Conservation (phyloP, 2,113 vertebrate species). For the Protobothrops flavoviridis region DNA sequence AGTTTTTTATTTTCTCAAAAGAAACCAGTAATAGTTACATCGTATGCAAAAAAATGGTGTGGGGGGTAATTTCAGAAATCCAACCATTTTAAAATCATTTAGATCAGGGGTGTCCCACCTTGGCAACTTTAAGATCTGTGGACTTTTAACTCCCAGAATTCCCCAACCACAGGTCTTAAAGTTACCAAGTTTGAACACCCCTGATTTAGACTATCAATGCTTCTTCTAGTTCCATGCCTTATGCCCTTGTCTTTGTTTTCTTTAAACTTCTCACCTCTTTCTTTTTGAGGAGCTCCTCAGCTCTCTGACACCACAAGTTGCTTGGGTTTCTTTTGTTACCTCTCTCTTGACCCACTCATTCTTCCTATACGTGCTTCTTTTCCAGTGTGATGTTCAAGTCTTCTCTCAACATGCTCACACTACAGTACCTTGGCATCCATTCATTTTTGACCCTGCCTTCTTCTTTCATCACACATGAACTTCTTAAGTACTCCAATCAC, state of each 20-base stretch:
- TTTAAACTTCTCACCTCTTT: background rate
- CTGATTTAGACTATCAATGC: background rate
- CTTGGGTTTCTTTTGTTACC: background rate
- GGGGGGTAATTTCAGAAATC: background rate
- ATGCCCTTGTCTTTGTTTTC: background rate
- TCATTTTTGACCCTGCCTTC: background rate
- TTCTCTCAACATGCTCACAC: background rate
- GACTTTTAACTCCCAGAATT: background rate
- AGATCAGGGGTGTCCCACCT: background rate
- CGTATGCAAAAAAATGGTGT: background rate
- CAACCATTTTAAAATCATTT: background rate
- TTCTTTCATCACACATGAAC: background rate
- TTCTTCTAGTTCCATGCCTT: background rate
- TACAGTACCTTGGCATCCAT: background rate
- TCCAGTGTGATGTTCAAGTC: background rate
- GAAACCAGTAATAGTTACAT: background rate
- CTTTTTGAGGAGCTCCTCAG: background rate
- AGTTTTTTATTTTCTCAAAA: background rate
- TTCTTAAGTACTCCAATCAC: background rate
- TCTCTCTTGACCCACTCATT: background rate
- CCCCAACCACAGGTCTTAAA: background rate
- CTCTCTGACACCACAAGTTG: background rate
- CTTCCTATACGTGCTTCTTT: background rate
- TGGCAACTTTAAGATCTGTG: background rate
- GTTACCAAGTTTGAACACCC: background rate